Conservation (phyloP, 2,888 invertebrate species). For the Perdita meconis region DNA sequence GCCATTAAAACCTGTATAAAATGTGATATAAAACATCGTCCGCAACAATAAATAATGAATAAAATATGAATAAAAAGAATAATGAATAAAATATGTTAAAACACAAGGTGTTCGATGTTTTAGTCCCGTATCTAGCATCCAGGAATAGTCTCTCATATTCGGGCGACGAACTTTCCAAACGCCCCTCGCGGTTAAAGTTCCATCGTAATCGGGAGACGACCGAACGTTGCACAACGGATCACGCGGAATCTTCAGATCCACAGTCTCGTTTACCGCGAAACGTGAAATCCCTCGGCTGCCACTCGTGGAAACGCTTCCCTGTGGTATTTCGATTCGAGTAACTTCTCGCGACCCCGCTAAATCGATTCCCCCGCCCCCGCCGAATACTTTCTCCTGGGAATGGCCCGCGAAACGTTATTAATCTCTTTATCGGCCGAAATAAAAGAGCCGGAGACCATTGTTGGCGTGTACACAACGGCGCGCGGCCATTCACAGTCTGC, state of each 20-base stretch:
- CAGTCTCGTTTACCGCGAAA: constrained; percentile 13
- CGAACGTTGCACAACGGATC: constrained; percentile 21
- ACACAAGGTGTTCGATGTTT: too few species aligned
- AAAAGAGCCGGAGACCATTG: constrained; percentile 55
- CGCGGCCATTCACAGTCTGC: not conserved
- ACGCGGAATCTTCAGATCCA: not conserved
- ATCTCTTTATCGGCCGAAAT: constrained; percentile 67
- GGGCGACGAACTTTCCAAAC: too few species aligned
- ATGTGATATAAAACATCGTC: too few species aligned
- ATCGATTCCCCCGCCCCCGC: constrained; percentile 46
- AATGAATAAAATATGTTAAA: too few species aligned
- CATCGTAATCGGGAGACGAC: too few species aligned
- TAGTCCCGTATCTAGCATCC: too few species aligned
- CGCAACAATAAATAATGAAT: too few species aligned
- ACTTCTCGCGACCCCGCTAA: constrained; percentile 40
- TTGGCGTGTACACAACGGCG: constrained; percentile 26
- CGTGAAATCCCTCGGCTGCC: constrained; percentile 14
- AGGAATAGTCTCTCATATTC: too few species aligned
- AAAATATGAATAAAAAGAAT: too few species aligned
- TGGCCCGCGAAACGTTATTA: constrained; percentile 64
- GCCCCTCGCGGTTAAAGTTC: too few species aligned
- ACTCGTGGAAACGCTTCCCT: constrained; percentile 40
- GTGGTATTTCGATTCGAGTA: constrained; percentile 58
- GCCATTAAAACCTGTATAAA: too few species aligned
- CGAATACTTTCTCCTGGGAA: constrained; percentile 64